phyloP scores from a whole-genome alignment of 2,113 vertebrate species.

The Salvator merianae region DNA sequence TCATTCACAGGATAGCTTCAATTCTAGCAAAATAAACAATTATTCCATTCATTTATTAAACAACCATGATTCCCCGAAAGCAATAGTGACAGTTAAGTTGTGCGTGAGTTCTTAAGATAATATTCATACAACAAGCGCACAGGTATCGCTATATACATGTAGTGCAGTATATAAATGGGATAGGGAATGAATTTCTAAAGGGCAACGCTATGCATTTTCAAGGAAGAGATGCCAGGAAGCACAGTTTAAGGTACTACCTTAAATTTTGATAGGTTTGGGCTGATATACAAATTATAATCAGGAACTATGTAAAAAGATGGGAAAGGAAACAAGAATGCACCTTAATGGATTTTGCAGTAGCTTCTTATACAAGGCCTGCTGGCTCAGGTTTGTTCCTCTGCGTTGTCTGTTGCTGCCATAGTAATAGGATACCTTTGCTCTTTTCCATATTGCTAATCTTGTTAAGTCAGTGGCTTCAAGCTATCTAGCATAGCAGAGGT shows the following conservation, averaged over 20 bases:
- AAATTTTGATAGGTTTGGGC: background rate
- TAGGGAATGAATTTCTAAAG: slow-evolving; percentile 1
- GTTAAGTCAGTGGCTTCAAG: too few relatives aligned
- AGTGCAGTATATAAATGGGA: slow-evolving; percentile 37
- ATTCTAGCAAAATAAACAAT: slow-evolving; percentile 50
- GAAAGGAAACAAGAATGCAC: too few relatives aligned
- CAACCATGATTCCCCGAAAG: slow-evolving; percentile 37
- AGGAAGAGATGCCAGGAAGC: background rate
- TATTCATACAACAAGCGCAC: slow-evolving; percentile 22
- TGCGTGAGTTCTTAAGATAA: background rate
- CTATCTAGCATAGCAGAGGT: too few relatives aligned
- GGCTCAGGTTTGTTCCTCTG: too few relatives aligned
- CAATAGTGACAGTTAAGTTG: slow-evolving; percentile 17
- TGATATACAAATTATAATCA: background rate
- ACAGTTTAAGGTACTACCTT: background rate
- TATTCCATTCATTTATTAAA: slow-evolving; percentile 15
- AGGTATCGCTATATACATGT: slow-evolving; percentile 39
- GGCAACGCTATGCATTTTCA: background rate
- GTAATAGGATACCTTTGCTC: too few relatives aligned
- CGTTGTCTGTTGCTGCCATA: too few relatives aligned
- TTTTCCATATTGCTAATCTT: too few relatives aligned
- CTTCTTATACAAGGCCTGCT: too few relatives aligned
- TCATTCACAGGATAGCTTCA: slow-evolving; percentile 32
- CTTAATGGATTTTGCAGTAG: too few relatives aligned
- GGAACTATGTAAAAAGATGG: too few relatives aligned